Base-by-base conservation (phyloP, 2,113 vertebrate genomes). In the Dascyllus trimaculatus region DNA sequence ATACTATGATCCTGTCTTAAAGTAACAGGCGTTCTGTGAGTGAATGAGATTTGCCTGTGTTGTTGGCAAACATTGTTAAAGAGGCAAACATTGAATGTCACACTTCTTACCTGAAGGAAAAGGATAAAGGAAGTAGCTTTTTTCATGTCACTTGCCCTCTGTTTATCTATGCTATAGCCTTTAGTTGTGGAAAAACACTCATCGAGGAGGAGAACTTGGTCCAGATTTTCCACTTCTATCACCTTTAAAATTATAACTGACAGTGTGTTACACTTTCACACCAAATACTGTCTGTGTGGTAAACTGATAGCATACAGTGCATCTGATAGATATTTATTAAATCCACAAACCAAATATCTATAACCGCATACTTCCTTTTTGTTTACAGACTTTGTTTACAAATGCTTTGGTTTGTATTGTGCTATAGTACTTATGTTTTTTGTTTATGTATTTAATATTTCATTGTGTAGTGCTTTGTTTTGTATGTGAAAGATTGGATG, bases 311-410 rank as follows among this genome's bases (percentile, higher is more conserved):
- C 29, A 81, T 56, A 82, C 38, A 64, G 25, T 58, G 17, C 61
- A 82, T 75, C 62, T 49, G 53, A 52, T 68, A 52, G 11, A 9
- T 89, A 91, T 88, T 89, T 91, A 90, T 86, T 81, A 76, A 83
- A 78, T 52, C 52, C 75, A 88, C 77, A 80, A 71, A 90, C 91
- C 89, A 93, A 93, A 93, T 89, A 83, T 81, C 40, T 87, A 21
- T 84, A 80, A 89, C 86, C 81, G 77, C 67, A 77, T 63, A 65
- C 53, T 80, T 82, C 22, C 81, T 86, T 46, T 49, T 59, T 73
- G 80, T 90, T 89, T 86, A 88, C 84, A 78, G 60, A 70, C 52
- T 83, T 85, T 76, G 85, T 90, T 93, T 91, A 93, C 88, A 91
- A 75, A 86, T 82, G 46, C 51, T 63, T 85, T 68, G 43, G 67